Percentiles rank a stretch among this genome's conserved stretches.
phyloP scores from a whole-genome alignment of 1,140 invertebrate genomes.

The Drosophila nigromelanica region DNA sequence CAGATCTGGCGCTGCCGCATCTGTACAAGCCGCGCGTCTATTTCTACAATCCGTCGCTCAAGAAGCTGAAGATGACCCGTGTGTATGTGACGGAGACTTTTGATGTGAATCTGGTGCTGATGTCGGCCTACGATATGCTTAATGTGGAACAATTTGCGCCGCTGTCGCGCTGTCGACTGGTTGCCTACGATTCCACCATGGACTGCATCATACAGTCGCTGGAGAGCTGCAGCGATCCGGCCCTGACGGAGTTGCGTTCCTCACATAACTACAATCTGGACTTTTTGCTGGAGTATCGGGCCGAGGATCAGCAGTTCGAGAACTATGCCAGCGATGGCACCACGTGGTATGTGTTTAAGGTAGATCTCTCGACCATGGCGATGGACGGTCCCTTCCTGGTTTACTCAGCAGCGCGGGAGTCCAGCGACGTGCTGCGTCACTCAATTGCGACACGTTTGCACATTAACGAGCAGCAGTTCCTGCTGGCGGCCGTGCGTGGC shows the following conservation, averaged over 20 bases:
- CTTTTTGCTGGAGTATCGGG: slow-evolving; percentile 88
- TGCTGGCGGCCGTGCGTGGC: slow-evolving; percentile 81
- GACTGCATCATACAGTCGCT: slow-evolving; percentile 90
- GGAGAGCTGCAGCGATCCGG: slow-evolving; percentile 86
- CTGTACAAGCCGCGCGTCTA: slow-evolving; percentile 88
- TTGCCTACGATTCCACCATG: slow-evolving; percentile 88
- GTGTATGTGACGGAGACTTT: slow-evolving; percentile 86
- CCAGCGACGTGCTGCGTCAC: slow-evolving; percentile 87
- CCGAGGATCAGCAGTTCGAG: slow-evolving; percentile 87
- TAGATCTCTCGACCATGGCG: slow-evolving; percentile 87
- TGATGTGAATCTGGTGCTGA: slow-evolving; percentile 86
- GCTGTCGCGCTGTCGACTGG: slow-evolving; percentile 89
- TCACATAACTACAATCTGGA: slow-evolving; percentile 82
- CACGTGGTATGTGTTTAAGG: slow-evolving; percentile 87
- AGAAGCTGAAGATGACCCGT: slow-evolving; percentile 85
- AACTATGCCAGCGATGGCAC: slow-evolving; percentile 88
- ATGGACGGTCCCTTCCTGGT: slow-evolving; percentile 87
- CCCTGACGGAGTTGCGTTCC: slow-evolving; percentile 71
- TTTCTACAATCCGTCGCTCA: slow-evolving; percentile 86
- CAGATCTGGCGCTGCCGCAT: slow-evolving; percentile 84
- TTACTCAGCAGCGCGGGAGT: slow-evolving; percentile 86
- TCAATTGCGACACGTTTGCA: slow-evolving; percentile 84
- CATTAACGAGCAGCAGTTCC: slow-evolving; percentile 67
- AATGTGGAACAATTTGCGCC: slow-evolving; percentile 86
- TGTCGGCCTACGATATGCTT: slow-evolving; percentile 87